phyloP scores from a whole-genome alignment of 2,113 vertebrate species.

The Camelus dromedarius region DNA sequence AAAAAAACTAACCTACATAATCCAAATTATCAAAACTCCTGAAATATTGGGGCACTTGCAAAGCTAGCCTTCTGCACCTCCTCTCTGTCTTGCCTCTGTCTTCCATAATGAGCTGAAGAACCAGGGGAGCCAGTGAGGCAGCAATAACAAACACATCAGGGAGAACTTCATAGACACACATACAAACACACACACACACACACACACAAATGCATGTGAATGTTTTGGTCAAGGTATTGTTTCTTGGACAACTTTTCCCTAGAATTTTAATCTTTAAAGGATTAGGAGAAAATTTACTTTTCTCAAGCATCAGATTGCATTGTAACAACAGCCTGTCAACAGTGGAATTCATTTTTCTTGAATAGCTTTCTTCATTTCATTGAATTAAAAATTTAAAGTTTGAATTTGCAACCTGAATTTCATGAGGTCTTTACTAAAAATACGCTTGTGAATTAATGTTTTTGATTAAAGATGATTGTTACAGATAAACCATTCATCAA shows the following conservation, averaged over 20 bases:
- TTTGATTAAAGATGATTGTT: neutral
- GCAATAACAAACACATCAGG: neutral
- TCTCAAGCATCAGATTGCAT: neutral
- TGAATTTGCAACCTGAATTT: constrained; percentile 54
- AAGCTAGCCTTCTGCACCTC: neutral
- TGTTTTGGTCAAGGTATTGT: neutral
- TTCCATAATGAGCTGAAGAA: neutral
- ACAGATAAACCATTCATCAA: neutral
- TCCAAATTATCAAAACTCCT: constrained; percentile 69
- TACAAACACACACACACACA: neutral
- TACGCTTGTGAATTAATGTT: neutral
- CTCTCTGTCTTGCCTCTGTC: neutral
- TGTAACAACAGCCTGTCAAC: neutral
- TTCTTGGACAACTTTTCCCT: neutral
- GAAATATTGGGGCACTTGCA: neutral
- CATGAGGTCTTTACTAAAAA: neutral
- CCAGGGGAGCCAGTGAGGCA: neutral
- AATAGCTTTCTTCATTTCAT: neutral
- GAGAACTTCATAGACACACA: neutral
- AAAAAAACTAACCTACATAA: constrained; percentile 54
- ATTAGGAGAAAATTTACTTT: constrained; percentile 8
- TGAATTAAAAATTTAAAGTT: constrained; percentile 20
- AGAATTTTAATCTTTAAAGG: constrained; percentile 20
- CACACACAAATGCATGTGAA: neutral
- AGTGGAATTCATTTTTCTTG: neutral